Percentiles rank a stretch among this genome's conserved stretches.
Evolutionary conservation across 2,888 invertebrate genomes (phyloP).

Genomic region (Chloromyia formosa): DNA sequence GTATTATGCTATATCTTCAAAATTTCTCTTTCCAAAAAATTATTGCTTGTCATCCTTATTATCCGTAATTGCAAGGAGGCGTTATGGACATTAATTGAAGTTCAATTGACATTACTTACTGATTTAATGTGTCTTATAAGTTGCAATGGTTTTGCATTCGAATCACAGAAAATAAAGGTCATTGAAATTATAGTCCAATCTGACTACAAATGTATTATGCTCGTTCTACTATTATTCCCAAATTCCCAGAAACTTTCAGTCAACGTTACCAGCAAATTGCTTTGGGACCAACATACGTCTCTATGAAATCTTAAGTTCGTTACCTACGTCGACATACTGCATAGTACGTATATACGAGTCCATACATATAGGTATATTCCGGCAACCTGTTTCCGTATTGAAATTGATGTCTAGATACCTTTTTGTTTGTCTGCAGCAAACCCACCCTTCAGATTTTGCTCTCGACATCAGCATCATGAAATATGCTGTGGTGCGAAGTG

Average conservation of each 20-base stretch:
- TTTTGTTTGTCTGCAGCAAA: neutral
- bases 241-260: slow-evolving; percentile 33
- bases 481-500: neutral
- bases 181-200: neutral
- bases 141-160: too few relatives aligned
- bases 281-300: neutral
- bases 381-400: neutral
- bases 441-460: slow-evolving; percentile 3
- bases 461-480: neutral
- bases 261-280: slow-evolving; percentile 33
- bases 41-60: too few relatives aligned
- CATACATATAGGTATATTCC: neutral
- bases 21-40: too few relatives aligned
- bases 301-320: slow-evolving; percentile 15
- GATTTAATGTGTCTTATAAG: too few relatives aligned
- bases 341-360: too few relatives aligned
- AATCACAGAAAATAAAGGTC: too few relatives aligned
- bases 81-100: too few relatives aligned
- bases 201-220: neutral
- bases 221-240: slow-evolving; percentile 11
- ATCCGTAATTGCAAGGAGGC: too few relatives aligned
- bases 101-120: too few relatives aligned
- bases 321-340: neutral
- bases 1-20: too few relatives aligned
- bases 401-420: neutral